These are phyloP conservation scores for Drosophila bifasciata DNA, from an alignment of 1,140 invertebrate genomes.

Conservation along the genomic window DNA sequence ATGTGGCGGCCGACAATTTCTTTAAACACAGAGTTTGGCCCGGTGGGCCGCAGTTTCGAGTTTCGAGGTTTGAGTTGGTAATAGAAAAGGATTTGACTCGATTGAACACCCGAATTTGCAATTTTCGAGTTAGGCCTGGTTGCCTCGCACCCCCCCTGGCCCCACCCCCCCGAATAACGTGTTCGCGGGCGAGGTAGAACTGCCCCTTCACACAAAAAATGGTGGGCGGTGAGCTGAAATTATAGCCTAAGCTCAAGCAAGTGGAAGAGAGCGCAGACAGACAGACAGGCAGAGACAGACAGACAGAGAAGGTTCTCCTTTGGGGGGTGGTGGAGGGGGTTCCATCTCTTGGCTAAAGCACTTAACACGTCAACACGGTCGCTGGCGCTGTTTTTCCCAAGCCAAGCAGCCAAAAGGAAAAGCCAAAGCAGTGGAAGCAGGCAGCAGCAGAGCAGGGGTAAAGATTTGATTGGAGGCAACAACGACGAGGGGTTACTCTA, in stretches of 20 bases:
- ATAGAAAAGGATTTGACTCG: constrained; percentile 74
- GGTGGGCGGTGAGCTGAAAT: constrained; percentile 44
- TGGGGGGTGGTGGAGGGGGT: too few species aligned
- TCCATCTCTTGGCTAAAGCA: constrained; percentile 58
- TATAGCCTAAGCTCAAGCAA: constrained; percentile 39
- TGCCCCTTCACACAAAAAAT: constrained; percentile 36
- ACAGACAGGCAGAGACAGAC: too few species aligned
- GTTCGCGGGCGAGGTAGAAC: constrained; percentile 34
- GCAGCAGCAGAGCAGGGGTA: neutral
- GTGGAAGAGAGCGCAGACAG: constrained; percentile 31
- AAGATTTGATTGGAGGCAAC: too few species aligned
- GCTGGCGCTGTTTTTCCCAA: constrained; percentile 60
- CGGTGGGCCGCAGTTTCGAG: constrained; percentile 12
- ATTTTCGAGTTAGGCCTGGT: constrained; percentile 78
- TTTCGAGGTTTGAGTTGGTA: constrained; percentile 46
- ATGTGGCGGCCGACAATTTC: constrained; percentile 70
- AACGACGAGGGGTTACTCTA: too few species aligned
- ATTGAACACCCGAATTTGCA: constrained; percentile 81
- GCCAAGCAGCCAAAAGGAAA: constrained; percentile 36
- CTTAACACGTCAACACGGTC: constrained; percentile 77
- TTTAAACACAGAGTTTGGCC: constrained; percentile 64
- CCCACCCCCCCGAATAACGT: constrained; percentile 52
- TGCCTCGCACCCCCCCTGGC: too few species aligned
- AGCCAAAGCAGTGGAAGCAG: constrained; percentile 3
- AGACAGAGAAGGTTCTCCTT: constrained; percentile 9